Percentiles rank a stretch among this genome's conserved stretches.
Evolutionary conservation across 2,888 invertebrate genomes (phyloP).

Genomic region (Gibbula magus): DNA sequence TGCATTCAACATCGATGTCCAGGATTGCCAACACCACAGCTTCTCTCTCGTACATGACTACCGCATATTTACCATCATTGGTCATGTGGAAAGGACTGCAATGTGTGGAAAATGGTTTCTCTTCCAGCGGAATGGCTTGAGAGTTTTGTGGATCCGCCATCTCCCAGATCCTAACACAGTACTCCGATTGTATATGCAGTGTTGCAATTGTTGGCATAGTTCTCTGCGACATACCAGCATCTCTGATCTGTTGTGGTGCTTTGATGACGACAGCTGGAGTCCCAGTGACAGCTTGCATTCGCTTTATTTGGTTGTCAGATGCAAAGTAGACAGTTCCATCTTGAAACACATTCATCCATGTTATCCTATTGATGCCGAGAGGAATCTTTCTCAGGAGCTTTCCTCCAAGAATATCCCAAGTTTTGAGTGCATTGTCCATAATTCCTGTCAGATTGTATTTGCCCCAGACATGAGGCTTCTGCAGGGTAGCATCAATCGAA

Average conservation of each 20-base stretch:
- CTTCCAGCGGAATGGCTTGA: conserved; percentile 6
- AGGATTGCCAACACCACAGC: conserved; percentile 30
- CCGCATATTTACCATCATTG: conserved; percentile 35
- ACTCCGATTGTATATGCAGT: conserved; percentile 19
- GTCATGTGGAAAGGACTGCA: conserved; percentile 28
- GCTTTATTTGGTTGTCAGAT: conserved; percentile 22
- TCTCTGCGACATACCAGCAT: conserved; percentile 30
- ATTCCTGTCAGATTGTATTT: conserved; percentile 26
- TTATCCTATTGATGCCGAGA: conserved; percentile 14
- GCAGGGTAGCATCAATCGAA: conserved; percentile 22
- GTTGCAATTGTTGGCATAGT: conserved; percentile 7
- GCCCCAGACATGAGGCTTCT: conserved; percentile 29
- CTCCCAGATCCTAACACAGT: conserved; percentile 22
- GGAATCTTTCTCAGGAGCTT: conserved; percentile 28
- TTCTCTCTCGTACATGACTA: conserved; percentile 28
- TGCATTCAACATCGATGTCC: conserved; percentile 3
- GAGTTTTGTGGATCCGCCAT: conserved; percentile 2
- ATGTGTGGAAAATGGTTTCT: neutral
- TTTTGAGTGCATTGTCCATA: conserved; percentile 23
- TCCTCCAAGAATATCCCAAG: conserved; percentile 25
- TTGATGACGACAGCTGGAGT: conserved; percentile 20
- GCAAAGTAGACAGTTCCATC: conserved; percentile 30
- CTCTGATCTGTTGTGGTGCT: conserved; percentile 15
- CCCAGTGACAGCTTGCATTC: conserved; percentile 29
- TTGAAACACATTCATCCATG: conserved; percentile 35